phyloP scores from a whole-genome alignment of 2,113 vertebrate species.

The Chauna torquata region DNA sequence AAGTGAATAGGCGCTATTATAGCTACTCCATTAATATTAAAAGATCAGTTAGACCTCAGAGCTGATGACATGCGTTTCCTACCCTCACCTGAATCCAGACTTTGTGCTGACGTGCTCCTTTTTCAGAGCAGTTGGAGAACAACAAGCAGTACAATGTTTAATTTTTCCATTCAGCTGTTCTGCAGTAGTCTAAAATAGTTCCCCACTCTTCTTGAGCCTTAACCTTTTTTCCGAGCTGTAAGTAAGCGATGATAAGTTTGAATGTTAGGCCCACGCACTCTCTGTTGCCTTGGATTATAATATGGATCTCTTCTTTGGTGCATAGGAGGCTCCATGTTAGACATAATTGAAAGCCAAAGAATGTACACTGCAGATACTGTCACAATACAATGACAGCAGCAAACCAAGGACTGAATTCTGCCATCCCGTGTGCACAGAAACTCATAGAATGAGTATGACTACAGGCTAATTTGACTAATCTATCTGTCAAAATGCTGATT shows the following conservation, averaged over 20 bases:
- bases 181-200: neutral
- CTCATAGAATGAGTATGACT: slow-evolving; percentile 13
- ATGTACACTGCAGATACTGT: neutral
- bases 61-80: neutral
- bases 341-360: slow-evolving; percentile 53
- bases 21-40: neutral
- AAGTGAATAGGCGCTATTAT: neutral
- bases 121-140: neutral
- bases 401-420: slow-evolving; percentile 14
- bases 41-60: neutral
- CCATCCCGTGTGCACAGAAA: neutral
- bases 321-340: neutral
- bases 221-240: neutral
- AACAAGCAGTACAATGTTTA: neutral
- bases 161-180: neutral
- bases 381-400: neutral
- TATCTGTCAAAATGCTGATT: slow-evolving; percentile 23
- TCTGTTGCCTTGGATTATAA: neutral
- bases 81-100: neutral
- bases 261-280: neutral
- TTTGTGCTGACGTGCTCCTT: neutral
- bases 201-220: slow-evolving; percentile 9
- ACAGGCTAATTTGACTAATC: neutral
- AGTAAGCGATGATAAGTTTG: neutral
- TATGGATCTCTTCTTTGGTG: slow-evolving; percentile 15